These are phyloP conservation scores for Notospermus geniculatus DNA, from an alignment of 1,140 invertebrate species.

Conservation along the genomic window DNA sequence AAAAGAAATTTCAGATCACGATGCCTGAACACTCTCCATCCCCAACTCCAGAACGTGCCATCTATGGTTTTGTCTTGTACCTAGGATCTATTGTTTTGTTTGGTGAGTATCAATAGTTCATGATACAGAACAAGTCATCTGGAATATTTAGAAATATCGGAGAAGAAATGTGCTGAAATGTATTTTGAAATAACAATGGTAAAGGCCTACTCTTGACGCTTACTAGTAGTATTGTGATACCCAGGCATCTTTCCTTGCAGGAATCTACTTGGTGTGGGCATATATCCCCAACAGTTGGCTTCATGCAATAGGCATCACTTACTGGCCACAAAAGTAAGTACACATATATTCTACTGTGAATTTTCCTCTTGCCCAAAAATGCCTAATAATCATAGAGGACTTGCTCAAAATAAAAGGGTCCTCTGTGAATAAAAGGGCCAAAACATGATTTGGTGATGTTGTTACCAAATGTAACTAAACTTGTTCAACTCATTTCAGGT, in stretches of 20 bases:
- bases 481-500: constrained; percentile 55
- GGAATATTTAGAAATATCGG: no score
- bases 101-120: constrained; percentile 30
- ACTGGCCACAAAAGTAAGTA: constrained; percentile 71
- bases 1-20: not conserved
- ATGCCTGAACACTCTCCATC: constrained; percentile 71
- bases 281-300: constrained; percentile 71
- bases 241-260: constrained; percentile 20
- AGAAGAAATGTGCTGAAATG: no score
- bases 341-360: no score
- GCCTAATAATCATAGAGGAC: no score
- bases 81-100: constrained; percentile 72
- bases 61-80: constrained; percentile 88
- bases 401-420: no score
- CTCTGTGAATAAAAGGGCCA: no score
- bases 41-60: constrained; percentile 75
- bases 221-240: not conserved
- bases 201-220: no score
- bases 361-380: no score
- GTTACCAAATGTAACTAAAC: no score
- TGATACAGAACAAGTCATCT: no score
- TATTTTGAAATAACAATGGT: no score
- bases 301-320: constrained; percentile 70
- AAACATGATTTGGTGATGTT: no score
- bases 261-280: constrained; percentile 81